Evolutionary conservation across 2,888 invertebrate genomes (phyloP).

Genomic region (Melieria picta): DNA sequence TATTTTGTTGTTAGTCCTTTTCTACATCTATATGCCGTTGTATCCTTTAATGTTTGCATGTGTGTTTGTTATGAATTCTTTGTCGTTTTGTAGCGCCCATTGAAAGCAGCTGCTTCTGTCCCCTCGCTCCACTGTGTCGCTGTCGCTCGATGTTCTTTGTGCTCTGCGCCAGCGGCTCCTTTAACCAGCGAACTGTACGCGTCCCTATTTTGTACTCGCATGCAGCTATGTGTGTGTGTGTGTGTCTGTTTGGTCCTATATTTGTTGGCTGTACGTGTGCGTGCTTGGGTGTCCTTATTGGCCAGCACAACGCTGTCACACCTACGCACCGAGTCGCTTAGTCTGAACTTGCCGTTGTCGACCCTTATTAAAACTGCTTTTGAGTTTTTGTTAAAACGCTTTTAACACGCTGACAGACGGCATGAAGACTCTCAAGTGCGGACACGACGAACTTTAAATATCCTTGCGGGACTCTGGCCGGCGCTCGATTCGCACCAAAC

Average conservation of each 20-base stretch:
- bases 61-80: not conserved
- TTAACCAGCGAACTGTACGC: not conserved
- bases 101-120: not conserved
- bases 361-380: not conserved
- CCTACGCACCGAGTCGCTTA: not conserved
- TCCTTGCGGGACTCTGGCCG: no score
- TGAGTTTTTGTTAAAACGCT: not conserved
- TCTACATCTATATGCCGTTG: not conserved
- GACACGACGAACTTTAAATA: no score
- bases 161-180: no score
- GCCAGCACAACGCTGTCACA: not conserved
- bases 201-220: not conserved
- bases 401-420: not conserved
- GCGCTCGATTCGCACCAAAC: no score
- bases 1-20: not conserved
- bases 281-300: not conserved
- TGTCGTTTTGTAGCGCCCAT: not conserved
- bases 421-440: no score
- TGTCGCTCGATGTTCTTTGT: not conserved
- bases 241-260: not conserved
- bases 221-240: not conserved
- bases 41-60: not conserved
- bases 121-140: not conserved
- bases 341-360: not conserved
- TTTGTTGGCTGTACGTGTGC: not conserved